Percentiles rank a stretch among this genome's conserved stretches.
Evolutionary conservation across 2,888 invertebrate species (phyloP).

Genomic region (Gisinianus flammeolus): DNA sequence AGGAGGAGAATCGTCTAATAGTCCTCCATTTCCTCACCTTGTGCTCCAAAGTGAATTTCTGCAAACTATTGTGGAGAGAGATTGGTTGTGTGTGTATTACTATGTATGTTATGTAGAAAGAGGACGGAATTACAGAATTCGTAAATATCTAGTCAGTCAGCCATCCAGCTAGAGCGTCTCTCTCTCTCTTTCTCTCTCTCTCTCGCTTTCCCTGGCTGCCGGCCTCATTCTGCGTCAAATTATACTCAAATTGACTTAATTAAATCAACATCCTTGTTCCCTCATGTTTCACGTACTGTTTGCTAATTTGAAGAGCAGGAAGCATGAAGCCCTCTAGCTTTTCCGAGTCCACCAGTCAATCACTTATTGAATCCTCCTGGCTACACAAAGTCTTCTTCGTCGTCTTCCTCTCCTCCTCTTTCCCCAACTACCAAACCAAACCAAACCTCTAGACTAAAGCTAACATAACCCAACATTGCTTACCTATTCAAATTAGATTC

Average conservation of each 20-base stretch:
- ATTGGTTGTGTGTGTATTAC: neutral
- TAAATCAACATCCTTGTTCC: constrained; percentile 38
- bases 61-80: neutral
- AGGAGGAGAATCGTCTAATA: neutral
- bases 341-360: constrained; percentile 28
- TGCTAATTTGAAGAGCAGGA: constrained; percentile 35
- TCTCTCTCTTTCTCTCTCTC: no score
- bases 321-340: constrained; percentile 31
- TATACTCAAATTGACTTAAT: constrained; percentile 35
- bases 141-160: no score
- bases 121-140: neutral
- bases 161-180: no score
- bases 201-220: neutral
- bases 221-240: constrained; percentile 33
- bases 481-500: constrained; percentile 19
- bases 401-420: neutral
- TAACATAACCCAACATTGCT: neutral
- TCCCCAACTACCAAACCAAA: neutral
- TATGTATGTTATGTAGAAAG: neutral
- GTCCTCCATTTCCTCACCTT: neutral
- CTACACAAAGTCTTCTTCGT: neutral
- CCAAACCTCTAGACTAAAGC: constrained; percentile 11
- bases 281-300: constrained; percentile 34
- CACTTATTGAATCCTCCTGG: constrained; percentile 25
- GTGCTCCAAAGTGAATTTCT: neutral